Evolutionary conservation across 2,113 vertebrate genomes (phyloP).

Genomic region (Crypturellus undulatus): DNA sequence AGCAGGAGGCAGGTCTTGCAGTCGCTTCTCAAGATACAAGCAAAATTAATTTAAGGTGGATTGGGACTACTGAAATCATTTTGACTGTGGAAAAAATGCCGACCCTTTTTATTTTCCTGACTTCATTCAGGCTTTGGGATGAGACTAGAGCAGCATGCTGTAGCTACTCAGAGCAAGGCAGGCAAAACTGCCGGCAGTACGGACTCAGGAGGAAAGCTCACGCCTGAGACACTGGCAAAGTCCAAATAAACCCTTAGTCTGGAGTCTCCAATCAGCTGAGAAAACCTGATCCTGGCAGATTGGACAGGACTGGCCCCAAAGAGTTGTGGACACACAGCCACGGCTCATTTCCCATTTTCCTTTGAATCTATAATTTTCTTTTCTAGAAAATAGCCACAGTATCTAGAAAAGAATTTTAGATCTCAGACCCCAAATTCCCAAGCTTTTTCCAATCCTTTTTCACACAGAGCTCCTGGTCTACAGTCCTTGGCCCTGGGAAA

Average conservation of each 20-base stretch:
- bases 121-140: not conserved
- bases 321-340: not conserved
- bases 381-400: not conserved
- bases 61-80: not conserved
- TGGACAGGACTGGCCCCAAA: not conserved
- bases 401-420: not conserved
- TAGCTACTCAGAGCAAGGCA: not conserved
- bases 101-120: not conserved
- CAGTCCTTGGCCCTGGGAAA: rapidly evolving
- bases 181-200: not conserved
- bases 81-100: not conserved
- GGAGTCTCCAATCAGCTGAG: rapidly evolving
- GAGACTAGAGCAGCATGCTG: not conserved
- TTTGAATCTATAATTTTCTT: not conserved
- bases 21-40: not conserved
- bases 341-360: not conserved
- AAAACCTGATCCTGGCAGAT: not conserved
- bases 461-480: rapidly evolving
- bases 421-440: not conserved
- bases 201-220: not conserved
- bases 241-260: not conserved
- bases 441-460: not conserved
- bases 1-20: not conserved
- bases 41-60: not conserved
- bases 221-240: not conserved